A percentile compares a stretch with the other conserved stretches of the same genome.
phyloP scores from a whole-genome alignment of 2,888 invertebrate species.

The Phalera bucephala region DNA sequence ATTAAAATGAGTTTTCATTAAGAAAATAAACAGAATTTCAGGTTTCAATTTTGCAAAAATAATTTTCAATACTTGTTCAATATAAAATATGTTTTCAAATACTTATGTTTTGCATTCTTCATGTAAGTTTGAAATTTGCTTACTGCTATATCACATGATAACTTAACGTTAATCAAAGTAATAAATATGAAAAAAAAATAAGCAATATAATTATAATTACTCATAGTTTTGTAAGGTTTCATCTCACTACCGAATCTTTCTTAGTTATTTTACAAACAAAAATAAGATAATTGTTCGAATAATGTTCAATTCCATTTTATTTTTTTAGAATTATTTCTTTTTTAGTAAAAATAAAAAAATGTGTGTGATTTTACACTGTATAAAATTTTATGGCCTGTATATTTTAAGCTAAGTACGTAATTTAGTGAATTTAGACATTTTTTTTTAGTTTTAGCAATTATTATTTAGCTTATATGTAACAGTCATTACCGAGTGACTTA shows the following conservation, averaged over 20 bases:
- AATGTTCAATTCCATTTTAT: conserved; percentile 20
- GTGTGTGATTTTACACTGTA: conserved; percentile 56
- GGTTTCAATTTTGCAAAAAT: background rate
- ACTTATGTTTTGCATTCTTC: conserved; percentile 34
- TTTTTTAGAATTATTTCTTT: conserved; percentile 29
- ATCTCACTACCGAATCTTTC: conserved; percentile 51
- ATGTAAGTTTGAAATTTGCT: conserved; percentile 30
- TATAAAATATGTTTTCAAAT: conserved; percentile 5
- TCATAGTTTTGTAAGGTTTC: conserved; percentile 38
- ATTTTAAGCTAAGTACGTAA: conserved; percentile 65
- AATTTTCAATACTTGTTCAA: conserved; percentile 3
- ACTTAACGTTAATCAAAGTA: conserved; percentile 37
- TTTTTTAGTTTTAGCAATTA: conserved; percentile 37
- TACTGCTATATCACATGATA: conserved; percentile 42
- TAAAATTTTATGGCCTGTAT: conserved; percentile 67
- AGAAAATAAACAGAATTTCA: too few species aligned
- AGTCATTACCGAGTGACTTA: conserved; percentile 51
- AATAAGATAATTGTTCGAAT: conserved; percentile 8
- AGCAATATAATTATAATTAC: conserved; percentile 69
- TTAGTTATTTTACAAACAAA: conserved; percentile 25
- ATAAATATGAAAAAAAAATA: conserved; percentile 51
- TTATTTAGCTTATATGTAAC: conserved; percentile 36
- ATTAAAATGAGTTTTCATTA: background rate
- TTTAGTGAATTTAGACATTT: conserved; percentile 33
- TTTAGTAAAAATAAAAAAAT: conserved; percentile 33